These are phyloP conservation scores for Empis livida DNA, from an alignment of 2,888 invertebrate genomes.

Conservation along the genomic window DNA sequence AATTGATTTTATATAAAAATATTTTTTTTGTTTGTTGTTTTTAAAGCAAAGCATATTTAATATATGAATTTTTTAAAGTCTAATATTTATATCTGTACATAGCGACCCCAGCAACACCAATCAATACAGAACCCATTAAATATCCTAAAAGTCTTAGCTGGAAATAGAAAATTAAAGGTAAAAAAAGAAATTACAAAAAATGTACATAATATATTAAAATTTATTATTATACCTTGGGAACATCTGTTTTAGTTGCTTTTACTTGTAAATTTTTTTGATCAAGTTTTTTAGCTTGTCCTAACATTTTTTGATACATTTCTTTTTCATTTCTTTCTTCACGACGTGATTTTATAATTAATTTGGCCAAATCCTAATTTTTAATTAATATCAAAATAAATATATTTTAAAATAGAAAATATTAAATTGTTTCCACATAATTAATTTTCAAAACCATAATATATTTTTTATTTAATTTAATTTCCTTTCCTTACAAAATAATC, in stretches of 20 bases:
- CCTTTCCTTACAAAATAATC: no score
- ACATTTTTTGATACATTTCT: constrained; percentile 55
- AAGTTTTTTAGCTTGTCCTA: constrained; percentile 39
- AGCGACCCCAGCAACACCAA: constrained; percentile 58
- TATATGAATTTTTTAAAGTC: no score
- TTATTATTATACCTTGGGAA: constrained; percentile 24
- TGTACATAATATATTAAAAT: background rate
- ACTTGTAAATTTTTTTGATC: constrained; percentile 25
- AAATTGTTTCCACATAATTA: no score
- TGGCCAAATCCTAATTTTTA: constrained; percentile 37
- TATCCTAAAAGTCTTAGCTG: constrained; percentile 34
- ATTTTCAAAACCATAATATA: no score
- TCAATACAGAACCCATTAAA: constrained; percentile 51
- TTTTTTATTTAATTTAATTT: no score
- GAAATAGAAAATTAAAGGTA: constrained; percentile 10
- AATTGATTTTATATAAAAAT: no score
- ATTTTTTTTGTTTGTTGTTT: no score
- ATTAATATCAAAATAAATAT: no score
- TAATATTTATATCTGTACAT: constrained; percentile 57
- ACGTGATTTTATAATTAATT: constrained; percentile 42
- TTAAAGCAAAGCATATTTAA: no score
- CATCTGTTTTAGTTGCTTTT: constrained; percentile 24
- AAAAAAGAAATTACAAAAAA: constrained; percentile 1
- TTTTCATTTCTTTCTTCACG: constrained; percentile 48
- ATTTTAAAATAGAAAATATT: no score